Evolutionary conservation across 1,140 invertebrate species (phyloP).

Genomic region (Cydia splendana): DNA sequence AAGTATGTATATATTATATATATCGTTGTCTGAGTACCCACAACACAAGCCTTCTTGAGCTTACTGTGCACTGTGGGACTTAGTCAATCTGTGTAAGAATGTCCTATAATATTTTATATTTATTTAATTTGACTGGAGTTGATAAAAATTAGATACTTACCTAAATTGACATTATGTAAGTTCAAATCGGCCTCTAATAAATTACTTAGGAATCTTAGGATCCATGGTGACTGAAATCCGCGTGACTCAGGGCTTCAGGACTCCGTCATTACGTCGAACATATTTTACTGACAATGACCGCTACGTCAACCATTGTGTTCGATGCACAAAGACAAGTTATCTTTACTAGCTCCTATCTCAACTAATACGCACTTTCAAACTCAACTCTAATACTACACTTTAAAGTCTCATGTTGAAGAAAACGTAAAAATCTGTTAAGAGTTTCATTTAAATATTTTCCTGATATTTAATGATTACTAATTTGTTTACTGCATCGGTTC

Average conservation of each 20-base stretch:
- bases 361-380: neutral
- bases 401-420: neutral
- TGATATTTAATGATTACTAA: constrained; percentile 12
- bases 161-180: too few relatives aligned
- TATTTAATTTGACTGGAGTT: too few relatives aligned
- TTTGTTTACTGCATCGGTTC: neutral
- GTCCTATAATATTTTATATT: too few relatives aligned
- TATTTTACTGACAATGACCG: constrained; percentile 13
- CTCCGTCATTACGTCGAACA: constrained; percentile 9
- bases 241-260: neutral
- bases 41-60: too few relatives aligned
- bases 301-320: constrained; percentile 16
- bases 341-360: neutral
- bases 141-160: too few relatives aligned
- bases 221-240: neutral
- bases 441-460: neutral
- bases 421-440: neutral
- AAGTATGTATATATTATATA: too few relatives aligned
- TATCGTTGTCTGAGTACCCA: too few relatives aligned
- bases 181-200: too few relatives aligned
- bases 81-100: too few relatives aligned
- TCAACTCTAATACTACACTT: neutral
- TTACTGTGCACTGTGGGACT: too few relatives aligned
- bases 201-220: too few relatives aligned
- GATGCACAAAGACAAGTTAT: neutral